These are phyloP conservation scores for Pachyuromys duprasi DNA, from an alignment of 2,797 vertebrate genomes.

Conservation along the genomic window DNA sequence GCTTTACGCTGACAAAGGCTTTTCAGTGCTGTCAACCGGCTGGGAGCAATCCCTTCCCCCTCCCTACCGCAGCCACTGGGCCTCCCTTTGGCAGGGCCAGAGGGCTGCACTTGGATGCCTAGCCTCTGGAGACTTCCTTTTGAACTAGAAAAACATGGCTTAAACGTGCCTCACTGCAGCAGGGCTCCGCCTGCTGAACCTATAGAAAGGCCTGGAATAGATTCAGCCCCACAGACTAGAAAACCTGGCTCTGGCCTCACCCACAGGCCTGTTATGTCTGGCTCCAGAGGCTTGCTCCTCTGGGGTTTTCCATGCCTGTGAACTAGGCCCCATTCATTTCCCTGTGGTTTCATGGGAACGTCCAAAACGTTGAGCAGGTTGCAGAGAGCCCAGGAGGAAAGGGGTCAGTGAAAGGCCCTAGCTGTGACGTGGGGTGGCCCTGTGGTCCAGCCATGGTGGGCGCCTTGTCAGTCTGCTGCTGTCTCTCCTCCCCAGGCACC, in stretches of 20 bases:
- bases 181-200: slow-evolving; percentile 41
- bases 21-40: slow-evolving; percentile 56
- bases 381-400: slow-evolving; percentile 54
- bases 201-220: slow-evolving; percentile 53
- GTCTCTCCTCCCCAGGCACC: not conserved
- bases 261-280: slow-evolving; percentile 76
- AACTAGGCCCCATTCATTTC: slow-evolving; percentile 76
- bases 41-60: not conserved
- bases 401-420: slow-evolving; percentile 69
- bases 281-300: slow-evolving; percentile 72
- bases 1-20: slow-evolving; percentile 71
- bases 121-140: slow-evolving; percentile 72
- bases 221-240: slow-evolving; percentile 55
- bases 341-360: slow-evolving; percentile 73
- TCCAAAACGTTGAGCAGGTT: slow-evolving; percentile 74
- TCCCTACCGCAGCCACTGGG: slow-evolving; percentile 58
- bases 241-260: slow-evolving; percentile 78
- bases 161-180: slow-evolving; percentile 8
- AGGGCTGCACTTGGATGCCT: not conserved
- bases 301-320: slow-evolving; percentile 78
- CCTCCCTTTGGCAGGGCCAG: slow-evolving; percentile 58
- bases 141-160: slow-evolving; percentile 68
- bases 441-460: not conserved
- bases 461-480: not conserved
- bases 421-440: not conserved